Conservation (phyloP, 2,888 invertebrate genomes). For the Rhodophaea formosa region DNA sequence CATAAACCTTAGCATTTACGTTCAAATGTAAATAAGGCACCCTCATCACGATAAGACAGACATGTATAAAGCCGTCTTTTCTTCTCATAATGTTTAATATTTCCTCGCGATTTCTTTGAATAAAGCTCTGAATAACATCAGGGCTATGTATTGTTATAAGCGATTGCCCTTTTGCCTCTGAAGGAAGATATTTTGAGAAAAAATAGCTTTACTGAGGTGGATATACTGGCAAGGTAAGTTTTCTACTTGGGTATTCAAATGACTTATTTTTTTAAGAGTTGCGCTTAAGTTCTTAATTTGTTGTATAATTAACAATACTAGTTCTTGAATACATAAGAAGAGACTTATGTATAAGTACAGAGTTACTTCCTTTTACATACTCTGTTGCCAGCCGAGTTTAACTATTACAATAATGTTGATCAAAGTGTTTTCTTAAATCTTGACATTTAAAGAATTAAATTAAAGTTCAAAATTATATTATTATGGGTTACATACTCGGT, state of each 20-base stretch:
- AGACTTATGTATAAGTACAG: too few species aligned
- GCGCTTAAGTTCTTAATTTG: background rate
- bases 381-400: too few species aligned
- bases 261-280: background rate
- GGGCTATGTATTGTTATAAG: constrained; percentile 5
- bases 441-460: too few species aligned
- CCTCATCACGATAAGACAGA: constrained; percentile 59
- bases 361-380: too few species aligned
- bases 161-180: background rate
- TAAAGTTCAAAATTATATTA: too few species aligned
- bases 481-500: too few species aligned
- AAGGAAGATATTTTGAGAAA: background rate
- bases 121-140: constrained; percentile 16
- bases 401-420: too few species aligned
- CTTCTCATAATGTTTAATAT: constrained; percentile 38
- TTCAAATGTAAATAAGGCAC: constrained; percentile 58
- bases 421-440: too few species aligned
- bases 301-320: too few species aligned
- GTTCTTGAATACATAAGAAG: too few species aligned
- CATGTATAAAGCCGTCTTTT: constrained; percentile 39
- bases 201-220: background rate
- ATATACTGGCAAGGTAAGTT: background rate
- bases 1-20: constrained; percentile 18
- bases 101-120: constrained; percentile 26
- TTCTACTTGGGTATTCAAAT: background rate